These are phyloP conservation scores for Aphelenchoides avenae DNA, from an alignment of 1,140 invertebrate genomes.

Conservation along the genomic window DNA sequence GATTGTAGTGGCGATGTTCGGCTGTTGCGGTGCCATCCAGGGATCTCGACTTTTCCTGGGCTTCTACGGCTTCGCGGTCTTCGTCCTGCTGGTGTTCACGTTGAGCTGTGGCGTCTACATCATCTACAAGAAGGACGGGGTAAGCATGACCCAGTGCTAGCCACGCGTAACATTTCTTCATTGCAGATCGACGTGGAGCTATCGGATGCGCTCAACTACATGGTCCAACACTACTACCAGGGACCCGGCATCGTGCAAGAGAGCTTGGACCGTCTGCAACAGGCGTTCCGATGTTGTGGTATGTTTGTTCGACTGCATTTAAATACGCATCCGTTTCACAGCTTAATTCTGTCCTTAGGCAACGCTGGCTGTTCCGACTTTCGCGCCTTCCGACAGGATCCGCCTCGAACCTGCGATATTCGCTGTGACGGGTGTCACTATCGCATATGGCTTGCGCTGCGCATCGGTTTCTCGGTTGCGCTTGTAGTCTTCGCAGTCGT, in stretches of 20 bases:
- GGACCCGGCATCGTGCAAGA: conserved; percentile 55
- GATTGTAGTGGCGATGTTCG: conserved; percentile 53
- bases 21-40: conserved; percentile 51
- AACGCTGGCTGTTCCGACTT: conserved; percentile 59
- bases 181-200: conserved; percentile 56
- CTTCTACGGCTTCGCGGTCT: conserved; percentile 47
- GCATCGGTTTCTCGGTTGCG: conserved; percentile 49
- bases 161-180: conserved; percentile 8
- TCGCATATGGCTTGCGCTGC: conserved; percentile 42
- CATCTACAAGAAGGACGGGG: conserved; percentile 55
- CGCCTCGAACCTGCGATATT: conserved; percentile 55
- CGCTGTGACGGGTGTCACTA: conserved; percentile 59
- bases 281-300: conserved; percentile 58
- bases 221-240: conserved; percentile 59
- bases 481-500: conserved; percentile 47
- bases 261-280: conserved; percentile 51
- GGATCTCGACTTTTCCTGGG: conserved; percentile 41
- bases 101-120: conserved; percentile 47
- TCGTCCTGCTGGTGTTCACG: conserved; percentile 50
- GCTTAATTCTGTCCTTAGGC: conserved; percentile 31
- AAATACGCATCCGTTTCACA: conserved; percentile 1
- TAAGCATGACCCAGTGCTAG: conserved; percentile 15
- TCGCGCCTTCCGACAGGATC: conserved; percentile 55
- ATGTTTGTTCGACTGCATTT: conserved; percentile 16
- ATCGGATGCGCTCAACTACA: conserved; percentile 57